These are phyloP conservation scores for Ormyrus rosae DNA, from an alignment of 2,888 invertebrate genomes.

Conservation along the genomic window DNA sequence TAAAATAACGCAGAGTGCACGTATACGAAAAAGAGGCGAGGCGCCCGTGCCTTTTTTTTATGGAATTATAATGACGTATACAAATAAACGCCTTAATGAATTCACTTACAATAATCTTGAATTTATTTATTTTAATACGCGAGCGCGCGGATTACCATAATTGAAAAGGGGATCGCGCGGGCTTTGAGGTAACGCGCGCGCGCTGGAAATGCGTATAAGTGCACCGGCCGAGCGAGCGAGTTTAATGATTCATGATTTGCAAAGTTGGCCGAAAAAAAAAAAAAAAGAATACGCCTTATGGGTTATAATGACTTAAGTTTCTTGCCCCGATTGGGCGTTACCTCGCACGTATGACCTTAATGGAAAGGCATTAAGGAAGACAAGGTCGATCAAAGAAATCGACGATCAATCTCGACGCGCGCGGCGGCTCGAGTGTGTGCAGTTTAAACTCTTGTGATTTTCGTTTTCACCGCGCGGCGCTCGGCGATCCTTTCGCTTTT, in stretches of 20 bases:
- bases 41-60: too few species aligned
- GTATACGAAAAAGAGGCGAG: too few species aligned
- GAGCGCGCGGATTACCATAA: background rate
- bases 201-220: slow-evolving; percentile 12
- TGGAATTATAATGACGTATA: too few species aligned
- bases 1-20: too few species aligned
- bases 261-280: slow-evolving; percentile 14
- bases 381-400: slow-evolving; percentile 50
- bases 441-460: slow-evolving; percentile 1
- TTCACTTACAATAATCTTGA: too few species aligned
- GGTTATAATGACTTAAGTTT: slow-evolving; percentile 38
- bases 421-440: too few species aligned
- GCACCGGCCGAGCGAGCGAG: background rate
- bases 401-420: slow-evolving; percentile 33
- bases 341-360: slow-evolving; percentile 48
- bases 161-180: background rate
- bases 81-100: too few species aligned
- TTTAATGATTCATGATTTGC: slow-evolving; percentile 45
- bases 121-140: too few species aligned
- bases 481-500: too few species aligned
- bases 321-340: slow-evolving; percentile 40
- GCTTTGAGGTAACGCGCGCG: background rate
- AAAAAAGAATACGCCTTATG: background rate
- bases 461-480: background rate
- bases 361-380: slow-evolving; percentile 46